A percentile compares a stretch with the other conserved stretches of the same genome.
Conservation (phyloP, 2,888 invertebrate genomes). For the Chironomus riparius region DNA sequence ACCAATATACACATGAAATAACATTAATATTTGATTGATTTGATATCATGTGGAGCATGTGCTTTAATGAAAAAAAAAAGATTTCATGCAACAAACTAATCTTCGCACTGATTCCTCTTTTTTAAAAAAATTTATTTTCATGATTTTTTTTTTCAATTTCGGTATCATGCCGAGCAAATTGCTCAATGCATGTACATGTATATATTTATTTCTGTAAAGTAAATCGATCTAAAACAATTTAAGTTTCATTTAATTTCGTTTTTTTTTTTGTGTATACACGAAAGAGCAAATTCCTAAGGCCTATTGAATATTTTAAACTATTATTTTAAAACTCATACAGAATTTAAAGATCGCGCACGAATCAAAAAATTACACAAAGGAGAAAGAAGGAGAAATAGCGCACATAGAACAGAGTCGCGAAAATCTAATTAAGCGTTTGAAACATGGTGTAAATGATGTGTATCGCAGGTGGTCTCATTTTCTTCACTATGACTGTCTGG, state of each 20-base stretch:
- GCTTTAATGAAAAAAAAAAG: not conserved
- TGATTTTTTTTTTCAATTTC: not conserved
- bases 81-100: not conserved
- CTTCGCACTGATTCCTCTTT: not conserved
- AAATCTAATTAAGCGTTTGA: conserved; percentile 19
- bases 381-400: not conserved
- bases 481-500: not conserved
- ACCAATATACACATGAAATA: not conserved
- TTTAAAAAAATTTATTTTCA: conserved; percentile 11
- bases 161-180: conserved; percentile 8
- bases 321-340: not conserved
- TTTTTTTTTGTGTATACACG: not conserved
- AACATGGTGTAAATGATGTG: conserved; percentile 18
- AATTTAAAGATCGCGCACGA: not conserved
- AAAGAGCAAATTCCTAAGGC: conserved; percentile 1
- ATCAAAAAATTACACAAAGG: not conserved
- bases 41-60: conserved; percentile 13
- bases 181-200: conserved; percentile 13
- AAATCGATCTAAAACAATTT: conserved; percentile 20
- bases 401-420: not conserved
- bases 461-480: conserved; percentile 18
- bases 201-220: not conserved
- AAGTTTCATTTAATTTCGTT: not conserved
- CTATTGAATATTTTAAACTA: not conserved
- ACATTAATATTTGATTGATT: conserved; percentile 21